Conservation (phyloP, 2,113 vertebrate genomes). For the Callospermophilus lateralis region DNA sequence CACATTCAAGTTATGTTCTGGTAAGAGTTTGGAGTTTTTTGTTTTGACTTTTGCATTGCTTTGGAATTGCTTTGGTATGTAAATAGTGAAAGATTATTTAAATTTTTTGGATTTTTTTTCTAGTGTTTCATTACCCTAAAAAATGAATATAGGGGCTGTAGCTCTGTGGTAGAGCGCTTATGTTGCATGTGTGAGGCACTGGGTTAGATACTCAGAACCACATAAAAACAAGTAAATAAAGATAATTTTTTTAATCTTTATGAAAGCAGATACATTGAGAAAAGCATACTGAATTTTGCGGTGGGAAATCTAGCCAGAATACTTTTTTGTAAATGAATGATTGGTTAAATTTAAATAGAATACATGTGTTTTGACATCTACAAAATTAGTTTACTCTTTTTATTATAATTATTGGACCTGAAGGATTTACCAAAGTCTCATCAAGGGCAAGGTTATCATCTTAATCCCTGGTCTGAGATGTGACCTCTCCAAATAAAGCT, state of each 20-base stretch:
- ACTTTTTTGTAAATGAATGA: not conserved
- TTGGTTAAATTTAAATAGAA: constrained; percentile 23
- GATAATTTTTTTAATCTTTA: too few relatives aligned
- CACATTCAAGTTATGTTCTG: not conserved
- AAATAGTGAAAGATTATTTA: constrained; percentile 16
- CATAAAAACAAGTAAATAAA: too few relatives aligned
- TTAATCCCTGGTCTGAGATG: not conserved
- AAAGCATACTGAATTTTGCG: not conserved
- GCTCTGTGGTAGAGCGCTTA: too few relatives aligned
- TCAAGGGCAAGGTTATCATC: not conserved
- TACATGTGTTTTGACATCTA: not conserved
- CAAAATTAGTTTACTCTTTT: not conserved
- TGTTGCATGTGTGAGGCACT: too few relatives aligned
- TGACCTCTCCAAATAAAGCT: not conserved
- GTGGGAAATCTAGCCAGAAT: not conserved
- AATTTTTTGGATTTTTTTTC: constrained; percentile 4
- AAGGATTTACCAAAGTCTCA: not conserved
- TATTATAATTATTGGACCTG: not conserved
- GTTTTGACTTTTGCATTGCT: not conserved
- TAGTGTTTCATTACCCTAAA: constrained; percentile 37
- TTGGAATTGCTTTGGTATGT: not conserved
- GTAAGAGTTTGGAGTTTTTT: not conserved
- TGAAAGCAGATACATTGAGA: not conserved
- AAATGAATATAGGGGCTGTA: not conserved
- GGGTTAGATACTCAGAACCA: too few relatives aligned